These are phyloP conservation scores for Xestia rhomboidea DNA, from an alignment of 2,888 invertebrate species.

Conservation along the genomic window DNA sequence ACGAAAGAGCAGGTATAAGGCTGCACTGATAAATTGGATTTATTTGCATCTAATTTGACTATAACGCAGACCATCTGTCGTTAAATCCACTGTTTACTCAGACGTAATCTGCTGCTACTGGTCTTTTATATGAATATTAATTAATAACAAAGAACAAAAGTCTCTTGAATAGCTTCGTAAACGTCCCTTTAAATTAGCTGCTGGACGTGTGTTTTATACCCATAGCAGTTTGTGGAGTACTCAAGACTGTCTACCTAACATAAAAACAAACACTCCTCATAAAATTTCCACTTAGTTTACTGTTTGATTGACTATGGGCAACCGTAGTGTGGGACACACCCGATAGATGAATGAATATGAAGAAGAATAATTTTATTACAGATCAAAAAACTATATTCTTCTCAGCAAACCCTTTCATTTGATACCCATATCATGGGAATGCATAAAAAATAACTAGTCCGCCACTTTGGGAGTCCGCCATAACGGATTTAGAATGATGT, in stretches of 20 bases:
- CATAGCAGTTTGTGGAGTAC: background rate
- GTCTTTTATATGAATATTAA: constrained; percentile 28
- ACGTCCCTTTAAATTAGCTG: background rate
- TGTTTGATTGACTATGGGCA: too few species aligned
- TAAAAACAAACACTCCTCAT: too few species aligned
- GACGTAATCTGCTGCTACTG: constrained; percentile 17
- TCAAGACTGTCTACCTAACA: background rate
- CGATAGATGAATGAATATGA: too few species aligned
- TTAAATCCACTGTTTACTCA: constrained; percentile 21
- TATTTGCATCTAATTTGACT: constrained; percentile 47
- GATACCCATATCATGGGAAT: too few species aligned
- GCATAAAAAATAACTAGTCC: too few species aligned
- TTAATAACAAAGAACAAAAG: background rate
- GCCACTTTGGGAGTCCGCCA: too few species aligned
- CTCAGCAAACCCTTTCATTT: too few species aligned
- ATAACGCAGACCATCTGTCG: constrained; percentile 15
- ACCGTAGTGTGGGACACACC: too few species aligned
- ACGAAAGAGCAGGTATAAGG: constrained; percentile 50
- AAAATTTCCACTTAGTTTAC: too few species aligned
- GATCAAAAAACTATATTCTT: too few species aligned
- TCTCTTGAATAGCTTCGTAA: background rate
- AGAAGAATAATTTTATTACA: too few species aligned
- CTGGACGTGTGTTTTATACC: background rate
- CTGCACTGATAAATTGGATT: constrained; percentile 41
- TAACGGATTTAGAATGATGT: too few species aligned